A percentile compares a stretch with the other conserved stretches of the same genome.
These are phyloP conservation scores for Euzophera pinguis DNA, from an alignment of 2,888 invertebrate species.

Conservation along the genomic window DNA sequence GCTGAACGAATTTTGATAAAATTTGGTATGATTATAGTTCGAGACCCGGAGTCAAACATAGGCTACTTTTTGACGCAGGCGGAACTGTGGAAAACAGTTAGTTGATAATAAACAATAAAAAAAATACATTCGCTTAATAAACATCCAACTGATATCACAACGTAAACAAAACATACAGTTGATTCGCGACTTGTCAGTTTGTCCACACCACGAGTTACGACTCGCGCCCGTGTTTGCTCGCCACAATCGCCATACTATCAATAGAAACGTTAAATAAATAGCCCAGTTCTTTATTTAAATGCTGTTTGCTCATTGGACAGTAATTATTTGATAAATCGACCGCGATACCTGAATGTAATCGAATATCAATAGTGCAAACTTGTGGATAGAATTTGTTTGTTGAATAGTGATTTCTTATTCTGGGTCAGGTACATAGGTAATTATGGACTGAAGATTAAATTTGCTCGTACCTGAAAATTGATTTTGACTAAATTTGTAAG, in stretches of 20 bases:
- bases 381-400: background rate
- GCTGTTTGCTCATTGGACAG: conserved; percentile 21
- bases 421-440: background rate
- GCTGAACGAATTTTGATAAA: too few relatives aligned
- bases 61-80: too few relatives aligned
- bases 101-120: too few relatives aligned
- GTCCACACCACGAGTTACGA: conserved; percentile 22
- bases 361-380: background rate
- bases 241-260: conserved; percentile 36
- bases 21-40: too few relatives aligned
- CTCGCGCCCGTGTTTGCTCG: conserved; percentile 58
- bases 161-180: conserved; percentile 20
- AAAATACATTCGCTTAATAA: background rate
- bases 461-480: too few relatives aligned
- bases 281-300: conserved; percentile 24
- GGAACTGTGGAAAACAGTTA: too few relatives aligned
- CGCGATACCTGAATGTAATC: conserved; percentile 8
- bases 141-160: background rate
- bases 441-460: too few relatives aligned
- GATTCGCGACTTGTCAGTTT: conserved; percentile 35
- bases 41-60: too few relatives aligned
- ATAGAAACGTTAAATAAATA: conserved; percentile 20
- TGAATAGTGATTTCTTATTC: background rate
- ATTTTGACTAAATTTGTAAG: too few relatives aligned
- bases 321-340: conserved; percentile 19